Evolutionary conservation across 2,113 vertebrate species (phyloP).

Genomic region (Onychorhynchus coronatus): DNA sequence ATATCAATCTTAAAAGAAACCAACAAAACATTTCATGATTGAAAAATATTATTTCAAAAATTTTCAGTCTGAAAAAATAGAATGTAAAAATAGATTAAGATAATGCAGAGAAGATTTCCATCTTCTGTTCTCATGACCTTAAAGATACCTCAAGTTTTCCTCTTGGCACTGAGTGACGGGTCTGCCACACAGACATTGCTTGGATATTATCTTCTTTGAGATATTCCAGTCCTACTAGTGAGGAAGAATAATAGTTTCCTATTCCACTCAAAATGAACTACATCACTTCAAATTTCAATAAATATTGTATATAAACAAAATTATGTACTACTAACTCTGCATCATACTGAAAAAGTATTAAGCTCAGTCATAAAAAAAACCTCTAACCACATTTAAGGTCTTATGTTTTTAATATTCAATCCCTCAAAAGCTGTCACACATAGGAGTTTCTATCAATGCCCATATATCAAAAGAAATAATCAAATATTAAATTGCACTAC

Average conservation of each 20-base stretch:
- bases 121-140: neutral
- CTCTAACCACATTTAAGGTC: neutral
- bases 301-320: constrained; percentile 4
- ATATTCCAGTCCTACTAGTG: neutral
- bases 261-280: neutral
- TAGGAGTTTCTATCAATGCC: neutral
- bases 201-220: neutral
- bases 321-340: neutral
- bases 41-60: neutral
- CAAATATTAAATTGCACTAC: neutral
- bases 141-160: neutral
- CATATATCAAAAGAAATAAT: neutral
- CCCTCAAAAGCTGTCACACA: neutral
- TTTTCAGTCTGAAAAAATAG: neutral
- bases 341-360: neutral
- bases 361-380: neutral
- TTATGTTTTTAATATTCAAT: neutral
- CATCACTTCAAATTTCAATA: neutral
- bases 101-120: neutral
- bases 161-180: neutral
- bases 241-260: neutral
- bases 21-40: neutral
- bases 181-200: neutral
- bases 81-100: neutral
- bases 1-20: neutral